These are phyloP conservation scores for Urocynchramus pylzowi DNA, from an alignment of 2,113 vertebrate genomes.

Conservation along the genomic window DNA sequence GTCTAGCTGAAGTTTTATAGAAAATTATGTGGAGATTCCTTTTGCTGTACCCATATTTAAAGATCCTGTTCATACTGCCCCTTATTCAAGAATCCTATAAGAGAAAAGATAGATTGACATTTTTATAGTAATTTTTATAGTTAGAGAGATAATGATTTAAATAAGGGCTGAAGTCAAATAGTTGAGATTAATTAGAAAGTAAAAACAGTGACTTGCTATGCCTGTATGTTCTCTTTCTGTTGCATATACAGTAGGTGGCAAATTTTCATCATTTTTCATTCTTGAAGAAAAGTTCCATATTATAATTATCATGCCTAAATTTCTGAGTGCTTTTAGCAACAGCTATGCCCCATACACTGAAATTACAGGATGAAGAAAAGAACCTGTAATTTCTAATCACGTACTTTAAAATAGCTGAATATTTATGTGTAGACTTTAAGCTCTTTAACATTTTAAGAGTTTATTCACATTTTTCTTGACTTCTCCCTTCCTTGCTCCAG, in stretches of 20 bases:
- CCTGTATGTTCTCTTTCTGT: neutral
- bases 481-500: neutral
- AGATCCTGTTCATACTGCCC: neutral
- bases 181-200: neutral
- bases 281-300: neutral
- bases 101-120: accelerated
- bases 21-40: neutral
- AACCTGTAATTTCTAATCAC: neutral
- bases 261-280: neutral
- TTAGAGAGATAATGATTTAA: neutral
- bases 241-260: neutral
- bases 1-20: neutral
- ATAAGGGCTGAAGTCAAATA: neutral
- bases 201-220: neutral
- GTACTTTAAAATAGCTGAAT: neutral
- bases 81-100: neutral
- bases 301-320: neutral
- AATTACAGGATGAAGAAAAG: neutral
- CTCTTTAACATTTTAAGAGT: neutral
- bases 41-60: neutral
- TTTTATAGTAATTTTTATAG: neutral
- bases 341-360: neutral
- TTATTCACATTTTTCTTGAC: neutral
- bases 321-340: neutral
- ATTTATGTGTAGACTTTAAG: neutral